Conservation (phyloP, 2,888 invertebrate genomes). For the Lochmaea crataegi region DNA sequence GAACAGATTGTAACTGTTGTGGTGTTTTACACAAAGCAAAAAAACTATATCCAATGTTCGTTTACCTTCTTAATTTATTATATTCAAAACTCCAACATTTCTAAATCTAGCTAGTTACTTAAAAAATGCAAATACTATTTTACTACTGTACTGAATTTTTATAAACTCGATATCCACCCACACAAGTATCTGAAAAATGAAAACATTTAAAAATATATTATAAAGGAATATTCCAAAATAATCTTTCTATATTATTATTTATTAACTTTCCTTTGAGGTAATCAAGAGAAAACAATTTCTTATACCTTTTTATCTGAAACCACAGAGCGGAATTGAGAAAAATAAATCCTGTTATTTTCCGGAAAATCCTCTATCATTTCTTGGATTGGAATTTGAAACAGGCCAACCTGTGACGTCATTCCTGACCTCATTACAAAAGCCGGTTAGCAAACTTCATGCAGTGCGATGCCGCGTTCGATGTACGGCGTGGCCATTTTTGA, state of each 20-base stretch:
- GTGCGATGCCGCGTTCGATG: conserved; percentile 34
- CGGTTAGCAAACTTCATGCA: conserved; percentile 38
- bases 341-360: conserved; percentile 34
- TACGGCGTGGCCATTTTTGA: conserved; percentile 8
- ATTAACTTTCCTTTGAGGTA: background rate
- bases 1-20: no score
- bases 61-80: no score
- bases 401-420: conserved; percentile 42
- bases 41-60: no score
- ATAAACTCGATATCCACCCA: no score
- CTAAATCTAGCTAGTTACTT: no score
- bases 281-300: conserved; percentile 22
- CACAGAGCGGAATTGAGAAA: conserved; percentile 35
- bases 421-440: conserved; percentile 39
- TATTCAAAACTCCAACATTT: no score
- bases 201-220: background rate
- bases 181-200: no score
- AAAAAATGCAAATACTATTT: no score
- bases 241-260: conserved; percentile 14
- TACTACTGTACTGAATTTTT: no score
- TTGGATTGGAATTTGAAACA: conserved; percentile 39
- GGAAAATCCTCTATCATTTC: conserved; percentile 39
- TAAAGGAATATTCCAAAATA: background rate
- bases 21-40: no score
- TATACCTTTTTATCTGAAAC: conserved; percentile 18